Percentiles rank a stretch among this genome's conserved stretches.
Evolutionary conservation across 2,113 vertebrate genomes (phyloP).

Genomic region (Leucopternis melanops): DNA sequence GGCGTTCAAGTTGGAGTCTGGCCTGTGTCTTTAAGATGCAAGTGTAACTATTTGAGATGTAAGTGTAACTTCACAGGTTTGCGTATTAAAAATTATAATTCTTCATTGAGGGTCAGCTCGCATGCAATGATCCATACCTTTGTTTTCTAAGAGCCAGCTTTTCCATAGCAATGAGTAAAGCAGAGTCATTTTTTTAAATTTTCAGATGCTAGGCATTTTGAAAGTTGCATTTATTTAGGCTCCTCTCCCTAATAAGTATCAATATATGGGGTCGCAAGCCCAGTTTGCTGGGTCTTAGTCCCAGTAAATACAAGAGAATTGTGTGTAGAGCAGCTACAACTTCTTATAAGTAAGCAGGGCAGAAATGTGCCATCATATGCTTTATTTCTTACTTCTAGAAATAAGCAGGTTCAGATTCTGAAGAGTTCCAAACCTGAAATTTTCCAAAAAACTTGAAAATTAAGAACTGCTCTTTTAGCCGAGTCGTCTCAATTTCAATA

Average conservation of each 20-base stretch:
- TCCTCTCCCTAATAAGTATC: neutral
- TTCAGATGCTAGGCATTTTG: neutral
- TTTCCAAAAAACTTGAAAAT: neutral
- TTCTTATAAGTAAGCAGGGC: neutral
- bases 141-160: neutral
- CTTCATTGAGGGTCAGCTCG: neutral
- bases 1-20: neutral
- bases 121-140: fast-evolving
- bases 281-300: neutral
- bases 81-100: neutral
- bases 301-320: neutral
- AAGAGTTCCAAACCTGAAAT: neutral
- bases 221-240: neutral
- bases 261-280: neutral
- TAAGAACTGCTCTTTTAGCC: neutral
- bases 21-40: neutral
- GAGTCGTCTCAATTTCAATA: neutral
- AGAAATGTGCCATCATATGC: neutral
- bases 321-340: neutral
- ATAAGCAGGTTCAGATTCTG: neutral
- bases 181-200: neutral
- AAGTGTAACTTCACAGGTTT: neutral
- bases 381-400: neutral
- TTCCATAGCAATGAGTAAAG: neutral
- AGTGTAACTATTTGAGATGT: neutral